phyloP scores from a whole-genome alignment of 30 jellyfish, hydroid and myxozoan genomes.

The Clytia hemisphaerica region DNA sequence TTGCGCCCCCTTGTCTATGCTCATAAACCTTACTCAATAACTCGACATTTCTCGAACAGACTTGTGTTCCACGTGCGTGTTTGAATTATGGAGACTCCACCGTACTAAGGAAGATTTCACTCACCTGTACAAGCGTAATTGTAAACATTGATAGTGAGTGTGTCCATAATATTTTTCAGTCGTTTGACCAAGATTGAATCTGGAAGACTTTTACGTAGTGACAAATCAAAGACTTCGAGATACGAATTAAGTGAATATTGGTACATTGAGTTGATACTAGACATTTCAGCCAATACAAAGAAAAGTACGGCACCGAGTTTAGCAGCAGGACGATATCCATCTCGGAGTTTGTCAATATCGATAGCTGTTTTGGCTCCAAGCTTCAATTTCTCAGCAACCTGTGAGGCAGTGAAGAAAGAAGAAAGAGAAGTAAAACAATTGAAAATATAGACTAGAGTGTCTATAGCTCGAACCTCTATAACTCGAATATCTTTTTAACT shows the following conservation, averaged over 20 bases:
- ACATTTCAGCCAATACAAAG: constrained; percentile 92
- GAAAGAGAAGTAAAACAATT: background rate
- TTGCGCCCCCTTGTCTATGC: too few species aligned
- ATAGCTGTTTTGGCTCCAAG: constrained; percentile 98
- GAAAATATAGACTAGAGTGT: background rate
- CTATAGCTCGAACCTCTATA: too few species aligned
- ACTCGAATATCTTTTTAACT: too few species aligned
- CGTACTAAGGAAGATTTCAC: background rate
- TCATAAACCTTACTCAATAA: too few species aligned
- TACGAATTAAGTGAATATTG: constrained; percentile 82
- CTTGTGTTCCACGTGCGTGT: too few species aligned
- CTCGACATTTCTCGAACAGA: background rate
- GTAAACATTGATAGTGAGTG: constrained; percentile 71
- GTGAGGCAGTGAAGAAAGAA: background rate
- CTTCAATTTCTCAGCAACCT: constrained; percentile 94
- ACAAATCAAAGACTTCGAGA: constrained; percentile 79
- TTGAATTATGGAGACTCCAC: too few species aligned
- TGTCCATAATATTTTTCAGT: constrained; percentile 82
- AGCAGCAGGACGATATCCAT: constrained; percentile 96
- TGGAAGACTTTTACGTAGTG: constrained; percentile 83
- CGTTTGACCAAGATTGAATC: constrained; percentile 84
- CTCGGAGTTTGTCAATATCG: constrained; percentile 89
- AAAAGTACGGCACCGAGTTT: constrained; percentile 93
- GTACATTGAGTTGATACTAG: constrained; percentile 91
- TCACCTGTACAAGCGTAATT: constrained; percentile 97